A percentile compares a stretch with the other conserved stretches of the same genome.
These are phyloP conservation scores for Exaiptasia diaphana DNA, from an alignment of 64 coral and sea anemone species.

Conservation along the genomic window DNA sequence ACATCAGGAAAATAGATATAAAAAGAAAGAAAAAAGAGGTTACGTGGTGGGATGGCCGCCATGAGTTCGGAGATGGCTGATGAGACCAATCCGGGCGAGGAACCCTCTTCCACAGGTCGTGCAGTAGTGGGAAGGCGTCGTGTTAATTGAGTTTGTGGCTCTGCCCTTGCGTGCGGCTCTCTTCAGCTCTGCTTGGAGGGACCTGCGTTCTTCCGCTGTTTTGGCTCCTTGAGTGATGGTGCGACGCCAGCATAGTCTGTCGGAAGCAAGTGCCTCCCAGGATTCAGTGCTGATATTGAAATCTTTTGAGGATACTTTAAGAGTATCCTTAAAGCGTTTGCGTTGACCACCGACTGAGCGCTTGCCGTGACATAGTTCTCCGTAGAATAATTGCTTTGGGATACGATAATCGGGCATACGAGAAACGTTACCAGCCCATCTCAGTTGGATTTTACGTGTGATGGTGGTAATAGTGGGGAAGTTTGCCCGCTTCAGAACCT, in stretches of 20 bases:
- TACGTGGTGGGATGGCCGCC: too few relatives aligned
- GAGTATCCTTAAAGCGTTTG: constrained; percentile 4
- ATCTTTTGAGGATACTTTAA: constrained; percentile 1
- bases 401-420: background rate
- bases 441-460: background rate
- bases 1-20: too few relatives aligned
- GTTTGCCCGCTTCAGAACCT: background rate
- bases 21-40: too few relatives aligned
- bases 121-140: background rate
- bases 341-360: background rate
- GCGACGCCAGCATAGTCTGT: background rate
- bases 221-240: background rate
- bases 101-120: background rate
- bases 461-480: background rate
- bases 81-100: background rate
- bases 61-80: too few relatives aligned
- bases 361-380: constrained; percentile 1
- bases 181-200: background rate
- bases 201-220: background rate
- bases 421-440: constrained; percentile 15
- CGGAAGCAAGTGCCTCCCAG: background rate
- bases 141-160: background rate
- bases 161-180: background rate
- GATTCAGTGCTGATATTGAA: background rate
- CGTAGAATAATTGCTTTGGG: constrained; percentile 9